Evolutionary conservation across 2,797 vertebrate species (phyloP), one percentile per base, ranked within the genome.

Genomic region (Sebastes hubbsi): DNA sequence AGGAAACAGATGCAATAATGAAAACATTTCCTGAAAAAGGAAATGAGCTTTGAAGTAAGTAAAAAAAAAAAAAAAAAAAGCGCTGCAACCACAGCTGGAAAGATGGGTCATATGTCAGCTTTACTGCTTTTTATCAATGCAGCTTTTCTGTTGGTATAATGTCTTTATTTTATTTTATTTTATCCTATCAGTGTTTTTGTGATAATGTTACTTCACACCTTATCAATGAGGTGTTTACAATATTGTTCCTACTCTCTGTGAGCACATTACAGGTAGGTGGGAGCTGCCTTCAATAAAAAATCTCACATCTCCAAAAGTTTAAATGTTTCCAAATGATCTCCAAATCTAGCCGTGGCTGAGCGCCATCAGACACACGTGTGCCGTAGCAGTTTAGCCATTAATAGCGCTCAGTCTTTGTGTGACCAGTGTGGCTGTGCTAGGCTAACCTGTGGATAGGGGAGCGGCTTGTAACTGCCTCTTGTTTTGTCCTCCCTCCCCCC

Each of bases 381-480:
- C 8, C 12, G 20, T 64, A 56, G 59, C 22, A 27, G 46, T 46
- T 46, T 29, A 38, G 49, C 58, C 12, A 12, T 56, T 18, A 27
- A 18, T 61, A 49, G 72, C 14, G 4, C 8, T 3, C 8, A 52
- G 22, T 82, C 42, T 76, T 16, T 68, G 30, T 78, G 75, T 80
- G 64, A 77, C 6, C 67, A 36, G 64, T 67, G 27, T 65, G 64
- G 59, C 75, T 71, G 22, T 75, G 84, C 27, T 73, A 18, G 14
- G 73, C 84, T 89, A 73, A 78, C 77, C 70, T 77, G 75, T 75
- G 55, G 30, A 61, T 75, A 38, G 56, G 72, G 75, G 83, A 88
- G 87, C 75, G 61, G 84, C 91, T 88, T 91, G 61, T 94, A 88
- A 93, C 84, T 54, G 81, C 88, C 81, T 94, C 72, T 94, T 93